phyloP scores from a whole-genome alignment of 2,797 vertebrate genomes.

The Garrulus glandarius region DNA sequence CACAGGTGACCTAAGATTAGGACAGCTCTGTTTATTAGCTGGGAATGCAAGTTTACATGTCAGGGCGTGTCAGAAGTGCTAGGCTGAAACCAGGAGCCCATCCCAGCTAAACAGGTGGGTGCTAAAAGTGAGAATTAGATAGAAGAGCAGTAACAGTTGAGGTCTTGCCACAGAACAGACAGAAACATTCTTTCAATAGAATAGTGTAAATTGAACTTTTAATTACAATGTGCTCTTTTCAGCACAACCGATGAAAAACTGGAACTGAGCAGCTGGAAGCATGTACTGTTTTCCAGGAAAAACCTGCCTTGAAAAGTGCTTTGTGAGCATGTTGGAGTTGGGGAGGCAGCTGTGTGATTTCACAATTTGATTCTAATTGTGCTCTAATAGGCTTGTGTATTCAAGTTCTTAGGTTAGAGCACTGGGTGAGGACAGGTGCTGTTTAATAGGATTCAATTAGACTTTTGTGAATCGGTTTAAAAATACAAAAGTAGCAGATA shows the following conservation, averaged over 20 bases:
- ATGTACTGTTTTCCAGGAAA: slow-evolving; percentile 9
- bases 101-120: neutral
- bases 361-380: neutral
- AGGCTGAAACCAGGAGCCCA: neutral
- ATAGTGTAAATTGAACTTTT: neutral
- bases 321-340: neutral
- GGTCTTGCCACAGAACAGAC: neutral
- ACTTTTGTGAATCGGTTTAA: neutral
- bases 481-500: neutral
- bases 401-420: neutral
- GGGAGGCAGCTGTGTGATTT: neutral
- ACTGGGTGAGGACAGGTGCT: neutral
- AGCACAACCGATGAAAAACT: neutral
- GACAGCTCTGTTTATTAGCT: neutral
- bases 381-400: neutral
- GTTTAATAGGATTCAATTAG: neutral
- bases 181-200: neutral
- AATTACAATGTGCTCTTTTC: neutral
- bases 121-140: neutral
- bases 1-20: neutral
- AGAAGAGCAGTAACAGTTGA: neutral
- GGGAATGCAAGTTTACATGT: neutral
- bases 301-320: neutral
- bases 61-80: neutral
- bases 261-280: neutral